These are phyloP conservation scores for Gobionotothen gibberifrons DNA, from an alignment of 2,797 vertebrate genomes.

Conservation along the genomic window DNA sequence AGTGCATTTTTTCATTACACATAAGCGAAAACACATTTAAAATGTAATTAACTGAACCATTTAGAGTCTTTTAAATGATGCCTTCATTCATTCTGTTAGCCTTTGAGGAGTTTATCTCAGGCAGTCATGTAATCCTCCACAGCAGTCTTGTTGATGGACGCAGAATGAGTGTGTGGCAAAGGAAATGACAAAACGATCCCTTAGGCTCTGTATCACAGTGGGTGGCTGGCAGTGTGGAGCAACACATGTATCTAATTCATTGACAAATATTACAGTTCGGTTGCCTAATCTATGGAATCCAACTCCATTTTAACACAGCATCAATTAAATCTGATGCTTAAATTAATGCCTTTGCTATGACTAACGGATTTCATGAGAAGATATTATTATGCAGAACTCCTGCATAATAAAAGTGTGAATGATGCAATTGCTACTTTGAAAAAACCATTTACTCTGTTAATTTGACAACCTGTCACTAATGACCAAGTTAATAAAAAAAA, in stretches of 20 bases:
- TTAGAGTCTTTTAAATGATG: neutral
- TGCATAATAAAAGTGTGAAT: neutral
- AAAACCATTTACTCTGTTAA: neutral
- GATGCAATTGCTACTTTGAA: neutral
- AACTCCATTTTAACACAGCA: neutral
- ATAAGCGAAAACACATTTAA: neutral
- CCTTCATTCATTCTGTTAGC: neutral
- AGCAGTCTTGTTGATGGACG: conserved; percentile 52
- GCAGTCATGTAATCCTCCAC: conserved; percentile 42
- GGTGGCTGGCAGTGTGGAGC: conserved; percentile 53
- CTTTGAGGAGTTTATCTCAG: conserved; percentile 28
- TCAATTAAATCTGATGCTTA: conserved; percentile 24
- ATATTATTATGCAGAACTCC: neutral
- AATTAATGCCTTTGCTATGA: neutral
- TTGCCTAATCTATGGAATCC: conserved; percentile 10
- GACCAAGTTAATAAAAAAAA: neutral
- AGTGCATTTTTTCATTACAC: neutral
- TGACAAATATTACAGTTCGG: conserved; percentile 27
- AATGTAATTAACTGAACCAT: neutral
- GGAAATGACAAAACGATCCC: conserved; percentile 57
- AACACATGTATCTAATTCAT: conserved; percentile 55
- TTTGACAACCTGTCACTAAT: neutral
- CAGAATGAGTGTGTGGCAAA: conserved; percentile 59
- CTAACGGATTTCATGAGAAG: conserved; percentile 27
- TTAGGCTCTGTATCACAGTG: conserved; percentile 47